phyloP scores from a whole-genome alignment of 1,140 invertebrate species.

The Drosophila albomicans region DNA sequence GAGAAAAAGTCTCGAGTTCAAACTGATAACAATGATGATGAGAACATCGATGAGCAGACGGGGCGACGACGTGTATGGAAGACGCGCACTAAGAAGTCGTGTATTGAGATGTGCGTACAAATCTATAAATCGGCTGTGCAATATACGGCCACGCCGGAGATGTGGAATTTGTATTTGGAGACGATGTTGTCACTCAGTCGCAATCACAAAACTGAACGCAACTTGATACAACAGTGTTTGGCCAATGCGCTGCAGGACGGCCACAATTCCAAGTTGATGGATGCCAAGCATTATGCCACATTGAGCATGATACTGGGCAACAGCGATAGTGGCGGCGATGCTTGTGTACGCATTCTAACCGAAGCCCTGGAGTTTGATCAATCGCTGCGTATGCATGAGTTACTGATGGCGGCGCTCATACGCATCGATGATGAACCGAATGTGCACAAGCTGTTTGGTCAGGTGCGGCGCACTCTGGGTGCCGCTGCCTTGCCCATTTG shows the following conservation, averaged over 20 bases:
- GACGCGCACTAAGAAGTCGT: constrained; percentile 54
- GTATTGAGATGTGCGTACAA: constrained; percentile 68
- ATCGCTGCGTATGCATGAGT: constrained; percentile 64
- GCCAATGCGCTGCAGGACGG: constrained; percentile 71
- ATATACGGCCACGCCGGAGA: constrained; percentile 61
- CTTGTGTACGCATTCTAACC: constrained; percentile 55
- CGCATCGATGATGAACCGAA: constrained; percentile 57
- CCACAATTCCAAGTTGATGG: constrained; percentile 67
- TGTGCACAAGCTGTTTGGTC: constrained; percentile 61
- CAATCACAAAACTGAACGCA: constrained; percentile 55
- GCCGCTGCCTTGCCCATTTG: constrained; percentile 52
- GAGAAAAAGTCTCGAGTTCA: constrained; percentile 36
- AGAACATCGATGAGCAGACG: neutral
- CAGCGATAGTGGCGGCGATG: constrained; percentile 45
- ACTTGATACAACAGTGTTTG: constrained; percentile 60
- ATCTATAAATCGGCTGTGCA: constrained; percentile 75
- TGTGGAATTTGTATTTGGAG: constrained; percentile 66
- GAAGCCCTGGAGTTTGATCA: constrained; percentile 61
- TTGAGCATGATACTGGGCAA: constrained; percentile 63
- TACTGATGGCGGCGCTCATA: constrained; percentile 64
- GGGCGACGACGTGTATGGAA: constrained; percentile 27
- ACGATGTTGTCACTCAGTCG: constrained; percentile 70
- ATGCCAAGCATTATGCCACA: constrained; percentile 62
- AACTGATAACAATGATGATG: neutral
- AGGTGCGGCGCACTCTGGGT: constrained; percentile 55